Evolutionary conservation across 1,140 invertebrate genomes (phyloP).

Genomic region (Heliconius melpomene): DNA sequence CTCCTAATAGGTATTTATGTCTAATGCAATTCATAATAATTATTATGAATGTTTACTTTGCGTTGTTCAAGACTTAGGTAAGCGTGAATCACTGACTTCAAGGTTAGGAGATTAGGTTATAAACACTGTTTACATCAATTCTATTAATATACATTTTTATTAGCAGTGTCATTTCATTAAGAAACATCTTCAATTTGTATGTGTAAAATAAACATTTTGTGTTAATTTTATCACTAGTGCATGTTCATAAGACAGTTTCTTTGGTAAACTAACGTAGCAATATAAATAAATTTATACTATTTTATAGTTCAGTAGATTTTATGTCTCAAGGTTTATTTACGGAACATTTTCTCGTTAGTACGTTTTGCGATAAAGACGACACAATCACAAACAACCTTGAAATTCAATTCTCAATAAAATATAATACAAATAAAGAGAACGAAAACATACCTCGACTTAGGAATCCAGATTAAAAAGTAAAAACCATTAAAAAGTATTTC

Average conservation of each 20-base stretch:
- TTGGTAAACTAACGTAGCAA: neutral
- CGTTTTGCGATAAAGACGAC: neutral
- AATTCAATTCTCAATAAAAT: constrained; percentile 15
- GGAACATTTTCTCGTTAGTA: neutral
- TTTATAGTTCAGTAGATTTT: neutral
- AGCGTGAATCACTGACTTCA: constrained; percentile 20
- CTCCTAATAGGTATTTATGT: neutral
- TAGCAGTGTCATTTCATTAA: neutral
- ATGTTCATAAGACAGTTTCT: no score
- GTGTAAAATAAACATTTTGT: no score
- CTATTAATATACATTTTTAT: neutral
- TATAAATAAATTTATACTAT: neutral
- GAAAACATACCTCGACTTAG: constrained; percentile 33
- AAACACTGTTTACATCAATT: neutral
- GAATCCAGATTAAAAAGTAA: constrained; percentile 41
- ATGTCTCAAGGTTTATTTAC: neutral
- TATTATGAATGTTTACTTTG: constrained; percentile 5
- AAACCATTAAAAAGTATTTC: constrained; percentile 59
- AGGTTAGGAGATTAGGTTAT: constrained; percentile 14
- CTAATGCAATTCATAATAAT: neutral
- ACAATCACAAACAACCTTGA: constrained; percentile 11
- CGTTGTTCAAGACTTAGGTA: constrained; percentile 17
- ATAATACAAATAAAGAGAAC: constrained; percentile 2
- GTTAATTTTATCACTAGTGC: neutral
- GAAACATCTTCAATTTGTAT: no score